These are phyloP conservation scores for Bradysia coprophila DNA, from an alignment of 1,140 invertebrate species.

Conservation along the genomic window DNA sequence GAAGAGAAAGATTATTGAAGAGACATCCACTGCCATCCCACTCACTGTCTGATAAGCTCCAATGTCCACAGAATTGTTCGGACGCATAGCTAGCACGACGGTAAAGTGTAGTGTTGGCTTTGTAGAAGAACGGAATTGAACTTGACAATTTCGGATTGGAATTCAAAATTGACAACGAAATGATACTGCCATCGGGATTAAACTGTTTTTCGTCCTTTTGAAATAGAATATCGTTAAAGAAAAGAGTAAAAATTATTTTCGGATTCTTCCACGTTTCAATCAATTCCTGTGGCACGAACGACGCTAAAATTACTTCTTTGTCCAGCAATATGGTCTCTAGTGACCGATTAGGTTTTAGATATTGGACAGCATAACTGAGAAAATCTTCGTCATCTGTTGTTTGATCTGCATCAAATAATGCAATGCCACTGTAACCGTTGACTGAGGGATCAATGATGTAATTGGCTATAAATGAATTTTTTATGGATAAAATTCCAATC, in stretches of 20 bases:
- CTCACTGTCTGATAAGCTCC: slow-evolving; percentile 28
- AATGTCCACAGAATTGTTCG: slow-evolving; percentile 28
- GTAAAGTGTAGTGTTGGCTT: slow-evolving; percentile 7
- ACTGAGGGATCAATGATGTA: too few species aligned
- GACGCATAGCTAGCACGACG: slow-evolving; percentile 9
- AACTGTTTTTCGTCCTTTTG: slow-evolving; percentile 19
- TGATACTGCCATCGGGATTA: slow-evolving; percentile 21
- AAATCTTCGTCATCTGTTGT: too few species aligned
- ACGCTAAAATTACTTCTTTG: too few species aligned
- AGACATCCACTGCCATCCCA: slow-evolving; percentile 29
- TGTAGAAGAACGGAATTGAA: slow-evolving; percentile 27
- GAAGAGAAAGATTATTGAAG: slow-evolving; percentile 2
- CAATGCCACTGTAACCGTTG: too few species aligned
- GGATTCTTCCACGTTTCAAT: too few species aligned
- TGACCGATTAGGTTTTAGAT: too few species aligned
- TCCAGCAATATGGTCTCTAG: too few species aligned
- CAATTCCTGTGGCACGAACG: too few species aligned
- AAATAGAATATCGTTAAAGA: slow-evolving; percentile 33
- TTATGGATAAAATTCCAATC: too few species aligned
- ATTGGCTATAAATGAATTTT: too few species aligned
- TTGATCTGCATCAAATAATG: too few species aligned
- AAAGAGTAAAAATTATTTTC: slow-evolving; percentile 30
- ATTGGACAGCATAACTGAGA: too few species aligned
- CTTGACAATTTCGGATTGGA: slow-evolving; percentile 26
- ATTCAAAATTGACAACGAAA: slow-evolving; percentile 33